Evolutionary conservation across 2,797 vertebrate species (phyloP).

Genomic region (Mormyrops attenuatus): DNA sequence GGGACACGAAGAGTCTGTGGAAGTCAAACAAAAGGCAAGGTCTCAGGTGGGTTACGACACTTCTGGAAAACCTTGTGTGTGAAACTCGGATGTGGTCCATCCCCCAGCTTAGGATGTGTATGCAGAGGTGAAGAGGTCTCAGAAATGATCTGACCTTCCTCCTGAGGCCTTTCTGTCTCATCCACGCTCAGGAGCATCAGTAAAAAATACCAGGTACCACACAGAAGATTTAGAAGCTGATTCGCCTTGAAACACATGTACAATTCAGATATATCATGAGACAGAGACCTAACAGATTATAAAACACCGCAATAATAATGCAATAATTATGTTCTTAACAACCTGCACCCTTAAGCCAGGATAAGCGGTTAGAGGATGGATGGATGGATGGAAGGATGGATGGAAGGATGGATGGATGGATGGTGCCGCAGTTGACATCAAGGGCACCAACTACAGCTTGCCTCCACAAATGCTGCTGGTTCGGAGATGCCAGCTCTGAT

Average conservation of each 20-base stretch:
- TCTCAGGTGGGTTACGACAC: not conserved
- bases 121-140: not conserved
- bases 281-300: not conserved
- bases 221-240: not conserved
- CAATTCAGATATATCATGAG: not conserved
- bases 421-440: not conserved
- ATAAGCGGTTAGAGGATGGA: not conserved
- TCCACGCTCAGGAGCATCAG: not conserved
- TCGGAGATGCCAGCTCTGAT: not conserved
- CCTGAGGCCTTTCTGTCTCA: not conserved
- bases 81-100: not conserved
- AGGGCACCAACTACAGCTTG: not conserved
- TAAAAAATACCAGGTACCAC: not conserved
- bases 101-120: not conserved
- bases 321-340: slow-evolving; percentile 1
- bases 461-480: not conserved
- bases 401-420: not conserved
- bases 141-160: not conserved
- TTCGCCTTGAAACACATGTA: not conserved
- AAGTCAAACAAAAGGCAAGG: not conserved
- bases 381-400: not conserved
- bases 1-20: not conserved
- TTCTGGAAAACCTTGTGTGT: not conserved
- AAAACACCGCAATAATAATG: not conserved
- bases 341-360: not conserved